Evolutionary conservation across 2,888 invertebrate genomes (phyloP), one percentile per base, ranked within the genome.

Genomic region (Pherbina coryleti): DNA sequence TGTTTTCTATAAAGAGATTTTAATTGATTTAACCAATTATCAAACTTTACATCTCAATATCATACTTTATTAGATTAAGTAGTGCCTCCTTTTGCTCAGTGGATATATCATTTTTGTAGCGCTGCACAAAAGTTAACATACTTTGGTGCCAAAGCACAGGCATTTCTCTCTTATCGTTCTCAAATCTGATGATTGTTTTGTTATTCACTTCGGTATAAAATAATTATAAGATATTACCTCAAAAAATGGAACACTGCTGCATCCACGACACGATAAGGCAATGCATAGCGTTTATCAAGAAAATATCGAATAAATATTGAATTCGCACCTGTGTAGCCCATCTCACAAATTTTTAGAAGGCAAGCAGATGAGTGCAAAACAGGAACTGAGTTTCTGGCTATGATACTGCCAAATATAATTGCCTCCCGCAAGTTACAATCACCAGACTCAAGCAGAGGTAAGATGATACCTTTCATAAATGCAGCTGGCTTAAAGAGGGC

Each of bases 141-240:
- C 97, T 93, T 89, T 99, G 99, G 90, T 99, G 98, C 99, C 99
- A 99, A 78, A 99, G 90, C 5, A 99, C 98, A 1, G 99, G 99
- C 86, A 99, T 91, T 83, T 93, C 93, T 76, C 98, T 92, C 71
- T 91, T 91, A 86, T 98, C 98, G 81, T 91, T 91, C 88, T 95
- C 93, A 89, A 98, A 98, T 86, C 97, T 97, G 85, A 28, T 5
- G n/a, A n/a, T 31, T 64, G 34, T 28, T 53, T 2, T 11, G 53
- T 66, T 64, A n/a, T 49, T 22, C 4, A 89, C 97, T 97, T 84
- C 96, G 96, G 85, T 28, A 5, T 37, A 49, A 28, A 17, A 44
- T 53, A 5, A 5, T 75, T 51, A 9, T 2, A 19, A 44, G 4
- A 5, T 28, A 60, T 34, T 90, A 97, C 97, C 95, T 94, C 51